Conservation (phyloP, 1,140 invertebrate species). For the Archegozetes longisetosus region DNA sequence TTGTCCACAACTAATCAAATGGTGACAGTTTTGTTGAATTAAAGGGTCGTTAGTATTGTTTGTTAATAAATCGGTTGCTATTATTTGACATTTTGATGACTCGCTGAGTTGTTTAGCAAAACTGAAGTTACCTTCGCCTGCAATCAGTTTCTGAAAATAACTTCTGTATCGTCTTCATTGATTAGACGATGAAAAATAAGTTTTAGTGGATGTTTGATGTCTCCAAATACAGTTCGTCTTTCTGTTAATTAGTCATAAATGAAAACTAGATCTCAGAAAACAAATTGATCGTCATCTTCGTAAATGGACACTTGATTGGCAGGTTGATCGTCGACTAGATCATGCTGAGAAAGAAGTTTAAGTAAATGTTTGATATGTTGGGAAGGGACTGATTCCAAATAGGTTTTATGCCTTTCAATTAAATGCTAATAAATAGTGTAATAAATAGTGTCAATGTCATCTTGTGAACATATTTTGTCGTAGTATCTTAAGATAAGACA, state of each 20-base stretch:
- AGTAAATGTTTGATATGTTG: background rate
- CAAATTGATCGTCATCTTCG: background rate
- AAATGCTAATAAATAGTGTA: background rate
- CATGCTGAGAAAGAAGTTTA: background rate
- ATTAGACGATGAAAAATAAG: no score
- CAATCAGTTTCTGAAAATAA: no score
- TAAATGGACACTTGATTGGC: background rate
- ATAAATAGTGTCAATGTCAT: background rate
- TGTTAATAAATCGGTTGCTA: background rate
- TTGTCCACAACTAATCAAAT: slow-evolving; percentile 1
- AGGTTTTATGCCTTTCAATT: background rate
- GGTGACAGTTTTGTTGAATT: background rate
- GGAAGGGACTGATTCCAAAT: background rate
- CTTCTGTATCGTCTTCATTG: no score
- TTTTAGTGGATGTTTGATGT: no score
- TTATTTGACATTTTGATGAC: background rate
- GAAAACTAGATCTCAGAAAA: background rate
- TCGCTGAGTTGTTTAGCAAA: background rate
- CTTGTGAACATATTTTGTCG: background rate
- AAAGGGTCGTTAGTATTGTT: background rate
- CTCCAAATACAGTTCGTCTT: no score
- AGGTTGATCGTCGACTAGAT: background rate
- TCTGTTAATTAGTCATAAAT: no score
- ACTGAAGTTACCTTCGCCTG: background rate
- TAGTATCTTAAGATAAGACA: background rate